Percentiles rank a stretch among this genome's conserved stretches.
Evolutionary conservation across 2,113 vertebrate species (phyloP).

Genomic region (Hydropotes inermis): DNA sequence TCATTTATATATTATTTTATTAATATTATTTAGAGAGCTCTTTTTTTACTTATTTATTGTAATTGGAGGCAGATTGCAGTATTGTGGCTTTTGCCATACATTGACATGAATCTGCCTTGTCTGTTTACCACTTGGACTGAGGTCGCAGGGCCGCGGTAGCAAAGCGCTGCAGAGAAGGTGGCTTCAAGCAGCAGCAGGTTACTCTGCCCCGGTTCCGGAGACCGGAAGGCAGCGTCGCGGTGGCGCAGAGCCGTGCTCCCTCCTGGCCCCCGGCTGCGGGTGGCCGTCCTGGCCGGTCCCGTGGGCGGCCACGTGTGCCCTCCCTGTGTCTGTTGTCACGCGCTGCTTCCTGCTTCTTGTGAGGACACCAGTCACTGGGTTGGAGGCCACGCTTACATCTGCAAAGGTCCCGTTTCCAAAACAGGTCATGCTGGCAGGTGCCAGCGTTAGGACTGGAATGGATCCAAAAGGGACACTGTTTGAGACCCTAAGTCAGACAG

Average conservation of each 20-base stretch:
- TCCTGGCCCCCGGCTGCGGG: not conserved
- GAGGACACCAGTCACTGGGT: not conserved
- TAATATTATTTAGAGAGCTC: not conserved
- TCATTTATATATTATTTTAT: not conserved
- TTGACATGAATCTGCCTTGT: accelerated
- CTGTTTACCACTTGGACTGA: not conserved
- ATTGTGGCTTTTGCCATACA: not conserved
- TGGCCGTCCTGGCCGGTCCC: not conserved
- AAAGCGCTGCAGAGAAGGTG: not conserved
- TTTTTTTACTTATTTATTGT: not conserved
- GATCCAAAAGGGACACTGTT: not conserved
- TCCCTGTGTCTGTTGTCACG: not conserved
- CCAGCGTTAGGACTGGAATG: not conserved
- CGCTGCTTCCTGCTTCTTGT: not conserved
- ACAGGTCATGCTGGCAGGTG: not conserved
- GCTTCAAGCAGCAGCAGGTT: not conserved
- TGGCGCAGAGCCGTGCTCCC: accelerated
- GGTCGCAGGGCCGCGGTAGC: not conserved
- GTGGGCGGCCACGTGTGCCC: accelerated
- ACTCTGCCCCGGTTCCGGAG: not conserved
- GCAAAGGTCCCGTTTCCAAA: not conserved
- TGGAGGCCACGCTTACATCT: not conserved
- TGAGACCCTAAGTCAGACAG: not conserved
- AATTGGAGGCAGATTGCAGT: not conserved
- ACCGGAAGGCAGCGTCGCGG: not conserved